These are phyloP conservation scores for Himalopsyche japonica DNA, from an alignment of 2,888 invertebrate species.

Conservation along the genomic window DNA sequence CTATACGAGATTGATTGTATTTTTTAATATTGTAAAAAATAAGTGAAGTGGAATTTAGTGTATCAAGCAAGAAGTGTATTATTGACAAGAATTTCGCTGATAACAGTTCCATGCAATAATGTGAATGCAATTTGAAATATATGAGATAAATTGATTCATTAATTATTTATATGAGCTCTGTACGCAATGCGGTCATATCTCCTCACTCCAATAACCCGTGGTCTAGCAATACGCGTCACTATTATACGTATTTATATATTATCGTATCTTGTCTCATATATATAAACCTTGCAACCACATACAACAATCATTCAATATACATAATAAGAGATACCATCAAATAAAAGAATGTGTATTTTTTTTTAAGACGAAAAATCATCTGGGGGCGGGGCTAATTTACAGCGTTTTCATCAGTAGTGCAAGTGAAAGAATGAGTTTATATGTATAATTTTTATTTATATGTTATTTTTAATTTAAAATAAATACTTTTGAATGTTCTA, in stretches of 20 bases:
- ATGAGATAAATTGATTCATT: neutral
- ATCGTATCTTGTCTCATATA: neutral
- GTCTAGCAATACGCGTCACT: neutral
- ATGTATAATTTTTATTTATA: neutral
- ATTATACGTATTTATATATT: neutral
- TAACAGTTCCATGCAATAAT: neutral
- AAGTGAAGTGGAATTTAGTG: neutral
- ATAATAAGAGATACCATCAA: neutral
- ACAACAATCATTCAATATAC: neutral
- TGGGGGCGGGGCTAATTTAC: neutral
- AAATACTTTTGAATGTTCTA: neutral
- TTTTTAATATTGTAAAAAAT: neutral
- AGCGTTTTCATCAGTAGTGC: neutral
- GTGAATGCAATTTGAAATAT: neutral
- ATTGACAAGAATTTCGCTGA: neutral
- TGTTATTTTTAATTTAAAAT: neutral
- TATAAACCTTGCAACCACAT: neutral
- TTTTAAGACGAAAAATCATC: neutral
- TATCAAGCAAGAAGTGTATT: neutral
- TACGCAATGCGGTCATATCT: slow-evolving; percentile 24
- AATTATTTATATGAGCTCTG: slow-evolving; percentile 10
- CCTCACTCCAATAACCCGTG: neutral
- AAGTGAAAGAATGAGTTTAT: neutral
- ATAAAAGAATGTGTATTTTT: neutral
- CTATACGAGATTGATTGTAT: neutral